Percentiles rank a stretch among this genome's conserved stretches.
phyloP scores from a whole-genome alignment of 1,140 invertebrate genomes.

The Eumaeus atala region DNA sequence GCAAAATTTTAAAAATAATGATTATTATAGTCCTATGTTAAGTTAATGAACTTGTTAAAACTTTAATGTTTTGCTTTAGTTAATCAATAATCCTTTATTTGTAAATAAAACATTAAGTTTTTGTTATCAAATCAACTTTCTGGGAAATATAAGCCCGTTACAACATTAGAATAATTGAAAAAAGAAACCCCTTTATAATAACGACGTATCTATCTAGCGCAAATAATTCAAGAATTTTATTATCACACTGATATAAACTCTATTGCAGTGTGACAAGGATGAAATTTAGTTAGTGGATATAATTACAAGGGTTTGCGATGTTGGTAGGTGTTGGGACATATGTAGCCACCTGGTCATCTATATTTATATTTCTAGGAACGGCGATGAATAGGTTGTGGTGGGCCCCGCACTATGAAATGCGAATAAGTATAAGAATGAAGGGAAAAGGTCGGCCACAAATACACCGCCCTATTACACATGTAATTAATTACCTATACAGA shows the following conservation, averaged over 20 bases:
- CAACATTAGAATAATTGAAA: conserved; percentile 8
- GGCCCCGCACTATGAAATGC: neutral
- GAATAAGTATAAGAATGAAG: neutral
- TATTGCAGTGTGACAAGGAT: neutral
- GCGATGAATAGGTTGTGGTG: conserved; percentile 9
- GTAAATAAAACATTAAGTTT: too few relatives aligned
- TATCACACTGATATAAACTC: neutral
- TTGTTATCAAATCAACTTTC: too few relatives aligned
- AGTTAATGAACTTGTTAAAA: too few relatives aligned
- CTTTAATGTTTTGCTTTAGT: too few relatives aligned
- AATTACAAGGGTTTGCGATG: conserved; percentile 12
- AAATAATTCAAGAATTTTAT: too few relatives aligned
- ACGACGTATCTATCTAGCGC: neutral
- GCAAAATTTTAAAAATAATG: too few relatives aligned
- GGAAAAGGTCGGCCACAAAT: conserved; percentile 3
- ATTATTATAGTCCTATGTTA: too few relatives aligned
- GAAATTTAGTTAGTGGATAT: neutral
- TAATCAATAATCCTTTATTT: too few relatives aligned
- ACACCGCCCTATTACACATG: neutral
- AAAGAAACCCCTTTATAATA: neutral
- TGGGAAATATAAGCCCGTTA: neutral
- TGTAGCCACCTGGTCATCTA: conserved; percentile 25
- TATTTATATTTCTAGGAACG: conserved; percentile 27
- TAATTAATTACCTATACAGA: conserved; percentile 7
- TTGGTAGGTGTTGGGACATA: conserved; percentile 15